phyloP scores from a whole-genome alignment of 2,797 vertebrate species.

The Cheirogaleus major region DNA sequence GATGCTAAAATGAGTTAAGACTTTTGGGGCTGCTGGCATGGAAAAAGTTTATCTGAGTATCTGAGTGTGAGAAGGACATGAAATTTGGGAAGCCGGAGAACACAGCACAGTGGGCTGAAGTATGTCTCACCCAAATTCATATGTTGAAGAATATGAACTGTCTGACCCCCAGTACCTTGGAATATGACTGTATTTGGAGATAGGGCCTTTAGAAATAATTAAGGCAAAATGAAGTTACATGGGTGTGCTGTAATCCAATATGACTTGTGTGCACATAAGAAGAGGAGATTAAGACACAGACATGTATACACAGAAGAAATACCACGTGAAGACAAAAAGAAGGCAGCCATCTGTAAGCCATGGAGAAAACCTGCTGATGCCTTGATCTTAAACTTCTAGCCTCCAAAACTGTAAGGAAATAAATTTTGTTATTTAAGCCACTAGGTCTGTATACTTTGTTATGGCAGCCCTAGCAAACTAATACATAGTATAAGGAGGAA shows the following conservation, averaged over 20 bases:
- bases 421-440: background rate
- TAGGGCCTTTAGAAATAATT: background rate
- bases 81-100: background rate
- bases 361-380: background rate
- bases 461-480: background rate
- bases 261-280: background rate
- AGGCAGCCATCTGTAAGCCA: background rate
- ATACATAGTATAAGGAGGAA: background rate
- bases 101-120: background rate
- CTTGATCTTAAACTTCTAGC: background rate
- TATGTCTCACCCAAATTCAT: background rate
- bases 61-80: background rate
- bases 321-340: background rate
- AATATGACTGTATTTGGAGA: background rate
- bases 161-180: background rate
- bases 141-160: background rate
- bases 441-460: background rate
- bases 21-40: background rate
- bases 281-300: background rate
- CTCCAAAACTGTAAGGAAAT: background rate
- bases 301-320: background rate
- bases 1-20: background rate
- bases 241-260: background rate
- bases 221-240: background rate
- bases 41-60: background rate